A percentile compares a stretch with the other conserved stretches of the same genome.
Conservation (phyloP, 1,140 invertebrate genomes). For the Battus philenor region DNA sequence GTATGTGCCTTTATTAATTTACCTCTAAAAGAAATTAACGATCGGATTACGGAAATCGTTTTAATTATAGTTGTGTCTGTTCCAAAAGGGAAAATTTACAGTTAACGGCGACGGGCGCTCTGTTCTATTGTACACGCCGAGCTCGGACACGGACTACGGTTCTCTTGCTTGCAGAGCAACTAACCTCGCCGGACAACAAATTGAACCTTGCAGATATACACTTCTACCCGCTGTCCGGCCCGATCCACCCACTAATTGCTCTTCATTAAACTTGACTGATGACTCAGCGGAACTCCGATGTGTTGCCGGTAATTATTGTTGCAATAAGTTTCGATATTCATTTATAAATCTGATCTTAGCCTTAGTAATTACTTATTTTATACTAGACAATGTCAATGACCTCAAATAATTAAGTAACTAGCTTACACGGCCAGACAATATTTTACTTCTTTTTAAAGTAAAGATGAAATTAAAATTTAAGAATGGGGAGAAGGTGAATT, state of each 20-base stretch:
- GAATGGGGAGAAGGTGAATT: too few species aligned
- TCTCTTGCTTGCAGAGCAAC: conserved; percentile 81
- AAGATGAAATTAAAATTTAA: too few species aligned
- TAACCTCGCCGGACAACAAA: conserved; percentile 82
- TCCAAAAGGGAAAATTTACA: conserved; percentile 47
- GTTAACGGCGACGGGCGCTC: conserved; percentile 70
- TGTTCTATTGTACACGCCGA: conserved; percentile 85
- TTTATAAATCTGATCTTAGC: too few species aligned
- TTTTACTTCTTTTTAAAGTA: too few species aligned
- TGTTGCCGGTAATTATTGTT: conserved; percentile 47
- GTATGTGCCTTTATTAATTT: too few species aligned
- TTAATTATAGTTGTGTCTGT: conserved; percentile 6
- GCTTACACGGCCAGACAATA: too few species aligned
- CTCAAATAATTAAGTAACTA: too few species aligned
- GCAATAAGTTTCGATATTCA: too few species aligned
- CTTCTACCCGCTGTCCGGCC: conserved; percentile 84
- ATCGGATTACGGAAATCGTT: too few species aligned
- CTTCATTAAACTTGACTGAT: conserved; percentile 84
- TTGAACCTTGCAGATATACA: conserved; percentile 82
- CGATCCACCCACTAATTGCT: conserved; percentile 86
- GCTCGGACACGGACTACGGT: conserved; percentile 84
- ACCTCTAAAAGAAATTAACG: too few species aligned
- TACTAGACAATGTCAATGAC: too few species aligned
- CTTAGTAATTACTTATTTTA: too few species aligned
- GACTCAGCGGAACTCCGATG: conserved; percentile 81